phyloP scores from a whole-genome alignment of 2,113 vertebrate genomes.

The Podocnemis expansa region DNA sequence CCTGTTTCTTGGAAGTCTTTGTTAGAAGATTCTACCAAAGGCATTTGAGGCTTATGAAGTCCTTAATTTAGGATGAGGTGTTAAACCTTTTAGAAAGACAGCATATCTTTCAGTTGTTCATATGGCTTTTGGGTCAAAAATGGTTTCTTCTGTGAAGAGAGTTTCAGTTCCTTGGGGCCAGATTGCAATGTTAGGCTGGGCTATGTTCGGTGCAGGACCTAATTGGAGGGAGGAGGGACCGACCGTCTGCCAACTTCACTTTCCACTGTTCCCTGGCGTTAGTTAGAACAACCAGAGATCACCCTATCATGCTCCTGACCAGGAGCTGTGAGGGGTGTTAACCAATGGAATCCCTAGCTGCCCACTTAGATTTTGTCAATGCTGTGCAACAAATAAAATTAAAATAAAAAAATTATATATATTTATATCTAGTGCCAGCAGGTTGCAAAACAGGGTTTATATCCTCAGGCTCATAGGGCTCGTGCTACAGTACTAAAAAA shows the following conservation, averaged over 20 bases:
- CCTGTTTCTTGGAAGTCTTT: neutral
- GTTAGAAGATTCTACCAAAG: neutral
- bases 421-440: neutral
- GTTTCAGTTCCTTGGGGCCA: neutral
- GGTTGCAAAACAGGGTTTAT: neutral
- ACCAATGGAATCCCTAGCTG: neutral
- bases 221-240: neutral
- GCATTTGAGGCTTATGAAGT: neutral
- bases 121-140: neutral
- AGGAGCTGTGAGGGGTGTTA: neutral
- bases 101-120: neutral
- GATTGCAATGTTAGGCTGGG: neutral
- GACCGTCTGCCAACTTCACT: neutral
- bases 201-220: neutral
- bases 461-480: too few relatives aligned
- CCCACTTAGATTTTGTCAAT: neutral
- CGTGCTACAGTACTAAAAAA: neutral
- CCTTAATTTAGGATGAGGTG: neutral
- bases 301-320: neutral
- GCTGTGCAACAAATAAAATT: neutral
- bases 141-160: neutral
- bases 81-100: neutral
- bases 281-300: neutral
- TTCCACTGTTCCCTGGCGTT: neutral
- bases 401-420: neutral